These are phyloP conservation scores for Lophotis ruficrista DNA, from an alignment of 2,113 vertebrate genomes.

Conservation along the genomic window DNA sequence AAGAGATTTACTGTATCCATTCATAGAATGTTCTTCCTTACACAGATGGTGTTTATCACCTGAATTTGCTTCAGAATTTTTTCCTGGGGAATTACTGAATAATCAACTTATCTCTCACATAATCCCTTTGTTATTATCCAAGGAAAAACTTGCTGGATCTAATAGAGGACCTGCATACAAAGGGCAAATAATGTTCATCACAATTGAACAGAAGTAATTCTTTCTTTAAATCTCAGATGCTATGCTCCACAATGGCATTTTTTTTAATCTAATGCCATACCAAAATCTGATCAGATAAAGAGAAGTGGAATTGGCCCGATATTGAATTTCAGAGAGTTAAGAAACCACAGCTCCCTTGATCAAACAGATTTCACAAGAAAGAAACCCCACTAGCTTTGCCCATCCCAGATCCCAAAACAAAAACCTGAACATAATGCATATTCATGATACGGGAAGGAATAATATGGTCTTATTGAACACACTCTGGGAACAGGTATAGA, in stretches of 20 bases:
- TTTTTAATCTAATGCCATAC: constrained; percentile 9
- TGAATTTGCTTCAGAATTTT: constrained; percentile 47
- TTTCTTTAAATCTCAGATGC: constrained; percentile 33
- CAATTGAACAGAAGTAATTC: not conserved
- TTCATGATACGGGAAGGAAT: not conserved
- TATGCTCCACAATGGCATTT: not conserved
- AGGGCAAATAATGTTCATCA: constrained; percentile 18
- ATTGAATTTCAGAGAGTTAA: constrained; percentile 26
- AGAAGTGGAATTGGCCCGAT: not conserved
- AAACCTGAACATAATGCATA: constrained; percentile 37
- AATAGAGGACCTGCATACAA: constrained; percentile 17
- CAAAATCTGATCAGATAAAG: not conserved
- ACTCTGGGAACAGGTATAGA: not conserved
- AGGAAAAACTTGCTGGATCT: not conserved
- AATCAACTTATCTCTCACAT: constrained; percentile 37
- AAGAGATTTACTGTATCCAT: constrained; percentile 17
- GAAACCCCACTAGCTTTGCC: not conserved
- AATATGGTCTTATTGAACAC: not conserved
- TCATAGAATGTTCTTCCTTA: constrained; percentile 4
- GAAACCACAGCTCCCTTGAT: not conserved
- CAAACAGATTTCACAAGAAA: not conserved
- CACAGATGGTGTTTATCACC: constrained; percentile 61
- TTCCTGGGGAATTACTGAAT: constrained; percentile 52
- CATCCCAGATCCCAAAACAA: not conserved
- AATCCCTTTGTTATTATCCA: constrained; percentile 40